phyloP scores from a whole-genome alignment of 1,140 invertebrate species.

The Coelopa frigida region DNA sequence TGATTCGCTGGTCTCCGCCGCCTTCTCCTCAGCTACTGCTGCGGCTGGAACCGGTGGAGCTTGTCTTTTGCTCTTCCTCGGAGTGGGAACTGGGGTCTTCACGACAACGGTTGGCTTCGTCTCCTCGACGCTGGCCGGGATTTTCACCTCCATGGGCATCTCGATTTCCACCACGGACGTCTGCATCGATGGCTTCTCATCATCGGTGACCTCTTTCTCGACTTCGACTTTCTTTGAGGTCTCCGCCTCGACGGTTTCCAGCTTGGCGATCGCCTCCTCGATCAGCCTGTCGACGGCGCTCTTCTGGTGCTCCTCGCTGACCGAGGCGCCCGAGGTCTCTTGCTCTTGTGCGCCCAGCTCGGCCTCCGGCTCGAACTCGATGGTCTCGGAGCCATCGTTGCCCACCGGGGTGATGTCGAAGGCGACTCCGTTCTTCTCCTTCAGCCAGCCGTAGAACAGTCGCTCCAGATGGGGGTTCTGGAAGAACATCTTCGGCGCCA shows the following conservation, averaged over 20 bases:
- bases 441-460: slow-evolving; percentile 37
- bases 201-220: slow-evolving; percentile 25
- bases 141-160: not conserved
- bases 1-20: not conserved
- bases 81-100: not conserved
- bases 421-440: slow-evolving; percentile 28
- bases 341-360: slow-evolving; percentile 7
- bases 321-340: not conserved
- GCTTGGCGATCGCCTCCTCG: slow-evolving; percentile 37
- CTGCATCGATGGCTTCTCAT: slow-evolving; percentile 1
- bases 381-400: slow-evolving; percentile 17
- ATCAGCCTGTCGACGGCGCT: slow-evolving; percentile 29
- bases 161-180: not conserved
- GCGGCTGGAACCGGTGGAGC: slow-evolving; percentile 22
- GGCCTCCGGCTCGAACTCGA: slow-evolving; percentile 20
- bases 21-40: not conserved
- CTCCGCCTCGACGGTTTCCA: slow-evolving; percentile 21
- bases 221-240: slow-evolving; percentile 13
- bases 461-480: slow-evolving; percentile 31
- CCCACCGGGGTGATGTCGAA: slow-evolving; percentile 28
- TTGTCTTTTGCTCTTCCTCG: slow-evolving; percentile 10
- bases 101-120: too few species aligned
- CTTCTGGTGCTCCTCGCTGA: slow-evolving; percentile 22
- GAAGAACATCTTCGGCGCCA: slow-evolving; percentile 25
- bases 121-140: not conserved